Base-by-base conservation (phyloP, 2,888 invertebrate genomes). In the Perizoma affinitatum region DNA sequence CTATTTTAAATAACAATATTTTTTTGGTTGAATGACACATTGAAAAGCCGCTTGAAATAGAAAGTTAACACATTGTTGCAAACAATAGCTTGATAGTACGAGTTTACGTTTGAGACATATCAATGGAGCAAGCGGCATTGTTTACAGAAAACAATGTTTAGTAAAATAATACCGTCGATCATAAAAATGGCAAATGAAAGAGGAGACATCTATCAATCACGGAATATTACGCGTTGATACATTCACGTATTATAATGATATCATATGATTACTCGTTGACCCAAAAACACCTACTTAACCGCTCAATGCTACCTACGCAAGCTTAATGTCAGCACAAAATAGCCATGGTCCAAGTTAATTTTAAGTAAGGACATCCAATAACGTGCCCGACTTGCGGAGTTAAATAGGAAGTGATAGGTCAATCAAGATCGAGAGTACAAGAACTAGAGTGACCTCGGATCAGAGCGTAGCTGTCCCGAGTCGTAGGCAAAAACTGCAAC, bases 391-490 rank as follows among this genome's bases (percentile, higher is more conserved):
- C 11, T 60, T 44, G 43, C 51, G 53, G 54, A 52, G 38, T 53
- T 65, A 58, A 73, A 65, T 70, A 78, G 83, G 83, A 85, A 86
- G 83, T 82, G 66, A 78, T 65, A 71, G 78, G 75, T 65, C 54
- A 62, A 63, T 61, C 49, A 64, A 69, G 77, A 70, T 72, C 66
- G 63, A 48, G 54, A 38, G 38, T 22, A 22, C 22, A 22, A 22
- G 22, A 22, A 22, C n/a, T n/a, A 5, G 5, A 4, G n/a, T 68
- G 79, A 71, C 83, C 79, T 80, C 78, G 73, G 65, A 64, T 54
- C 65, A 68, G 62, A 64, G 10, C 56, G 59, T 47, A 56, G 63
- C 42, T 4, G 41, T 54, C 71, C 70, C 65, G 75, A 67, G 62
- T 65, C 38, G 48, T 41, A 33, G 36, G 75, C 77, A 83, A 85